phyloP scores from a whole-genome alignment of 2,797 vertebrate species.

The Notolabrus celidotus region DNA sequence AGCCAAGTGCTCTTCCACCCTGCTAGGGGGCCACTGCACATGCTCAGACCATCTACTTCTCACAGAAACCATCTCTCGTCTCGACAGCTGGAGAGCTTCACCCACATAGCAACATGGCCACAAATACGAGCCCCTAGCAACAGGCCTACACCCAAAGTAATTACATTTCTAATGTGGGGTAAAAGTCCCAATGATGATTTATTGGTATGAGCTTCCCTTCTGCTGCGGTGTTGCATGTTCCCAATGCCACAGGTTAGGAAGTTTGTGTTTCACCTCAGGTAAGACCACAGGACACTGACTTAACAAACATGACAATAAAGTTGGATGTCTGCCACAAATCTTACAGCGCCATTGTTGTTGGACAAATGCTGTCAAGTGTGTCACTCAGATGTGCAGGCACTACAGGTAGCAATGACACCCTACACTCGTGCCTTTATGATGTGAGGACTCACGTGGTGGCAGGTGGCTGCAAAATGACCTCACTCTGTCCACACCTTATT shows the following conservation, averaged over 20 bases:
- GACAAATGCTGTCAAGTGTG: constrained; percentile 22
- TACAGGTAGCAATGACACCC: constrained; percentile 58
- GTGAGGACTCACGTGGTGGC: constrained; percentile 22
- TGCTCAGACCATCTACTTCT: constrained; percentile 52
- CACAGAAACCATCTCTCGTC: constrained; percentile 61
- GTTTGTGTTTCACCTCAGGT: constrained; percentile 4
- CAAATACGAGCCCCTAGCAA: constrained; percentile 70
- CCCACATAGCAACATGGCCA: constrained; percentile 58
- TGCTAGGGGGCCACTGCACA: constrained; percentile 54
- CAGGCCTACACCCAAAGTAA: constrained; percentile 37
- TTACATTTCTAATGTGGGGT: neutral
- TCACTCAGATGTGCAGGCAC: constrained; percentile 17
- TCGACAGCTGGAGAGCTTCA: constrained; percentile 79
- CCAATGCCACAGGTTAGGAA: neutral
- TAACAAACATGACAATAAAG: neutral
- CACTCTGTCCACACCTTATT: constrained; percentile 35
- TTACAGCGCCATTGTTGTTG: constrained; percentile 12
- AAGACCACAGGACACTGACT: neutral
- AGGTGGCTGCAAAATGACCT: constrained; percentile 50
- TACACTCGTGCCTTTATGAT: constrained; percentile 70
- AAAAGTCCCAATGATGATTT: constrained; percentile 1
- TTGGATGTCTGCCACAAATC: constrained; percentile 14
- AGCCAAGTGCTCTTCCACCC: constrained; percentile 49
- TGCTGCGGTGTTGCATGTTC: neutral
- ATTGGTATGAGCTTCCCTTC: neutral